A percentile compares a stretch with the other conserved stretches of the same genome.
phyloP scores from a whole-genome alignment of 92 coral and sea anemone species.

The Parazoanthus darwini region DNA sequence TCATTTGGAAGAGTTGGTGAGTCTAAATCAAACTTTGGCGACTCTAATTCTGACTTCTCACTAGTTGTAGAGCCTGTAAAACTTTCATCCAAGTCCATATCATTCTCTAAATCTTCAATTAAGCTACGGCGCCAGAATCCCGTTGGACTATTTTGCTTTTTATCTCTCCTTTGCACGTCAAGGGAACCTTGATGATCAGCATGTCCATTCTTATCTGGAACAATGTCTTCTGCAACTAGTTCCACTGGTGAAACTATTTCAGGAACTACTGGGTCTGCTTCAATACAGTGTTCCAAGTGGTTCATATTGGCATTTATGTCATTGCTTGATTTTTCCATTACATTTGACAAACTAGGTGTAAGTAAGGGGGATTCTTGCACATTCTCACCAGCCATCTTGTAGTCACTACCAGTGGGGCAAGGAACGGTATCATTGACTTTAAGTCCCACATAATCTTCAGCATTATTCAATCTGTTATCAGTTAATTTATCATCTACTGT shows the following conservation, averaged over 20 bases:
- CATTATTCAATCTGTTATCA: background rate
- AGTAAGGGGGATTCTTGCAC: background rate
- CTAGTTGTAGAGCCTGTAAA: slow-evolving; percentile 47
- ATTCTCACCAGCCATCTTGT: background rate
- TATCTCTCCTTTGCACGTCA: slow-evolving; percentile 38
- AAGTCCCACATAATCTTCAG: background rate
- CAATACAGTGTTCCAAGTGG: background rate
- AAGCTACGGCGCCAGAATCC: slow-evolving; percentile 84
- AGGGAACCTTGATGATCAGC: slow-evolving; percentile 19
- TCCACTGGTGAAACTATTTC: slow-evolving; percentile 1
- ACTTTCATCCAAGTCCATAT: slow-evolving; percentile 75
- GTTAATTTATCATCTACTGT: background rate
- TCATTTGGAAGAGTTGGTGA: slow-evolving; percentile 42
- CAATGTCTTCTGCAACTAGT: slow-evolving; percentile 1
- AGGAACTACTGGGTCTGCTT: background rate
- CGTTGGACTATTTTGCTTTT: slow-evolving; percentile 19
- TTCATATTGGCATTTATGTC: slow-evolving; percentile 13
- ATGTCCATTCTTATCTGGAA: slow-evolving; percentile 24
- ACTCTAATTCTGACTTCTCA: slow-evolving; percentile 48
- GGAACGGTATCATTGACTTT: background rate
- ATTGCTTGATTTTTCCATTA: background rate
- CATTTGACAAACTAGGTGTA: background rate
- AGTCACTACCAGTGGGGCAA: background rate
- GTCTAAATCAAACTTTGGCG: slow-evolving; percentile 33
- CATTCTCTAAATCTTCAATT: slow-evolving; percentile 82